A percentile compares a stretch with the other conserved stretches of the same genome.
phyloP scores from a whole-genome alignment of 2,888 invertebrate species.

The Lagria hirta region DNA sequence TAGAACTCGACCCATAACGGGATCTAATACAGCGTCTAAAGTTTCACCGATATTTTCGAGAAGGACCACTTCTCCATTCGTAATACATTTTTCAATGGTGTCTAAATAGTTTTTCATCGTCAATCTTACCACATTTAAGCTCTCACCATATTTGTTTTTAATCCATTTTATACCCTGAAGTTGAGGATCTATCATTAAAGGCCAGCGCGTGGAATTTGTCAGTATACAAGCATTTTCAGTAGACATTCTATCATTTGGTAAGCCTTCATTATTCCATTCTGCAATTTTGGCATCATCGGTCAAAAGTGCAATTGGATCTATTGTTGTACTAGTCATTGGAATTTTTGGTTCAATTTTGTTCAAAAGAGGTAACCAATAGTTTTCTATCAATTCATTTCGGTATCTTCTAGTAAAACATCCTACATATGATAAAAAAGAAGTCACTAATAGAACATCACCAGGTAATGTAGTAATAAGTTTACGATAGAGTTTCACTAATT shows the following conservation, averaged over 20 bases:
- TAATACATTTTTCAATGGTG: conserved; percentile 66
- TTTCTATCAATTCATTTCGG: conserved; percentile 73
- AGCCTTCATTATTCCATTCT: conserved; percentile 90
- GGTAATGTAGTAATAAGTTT: conserved; percentile 76
- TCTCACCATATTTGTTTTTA: conserved; percentile 78
- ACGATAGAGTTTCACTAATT: conserved; percentile 62
- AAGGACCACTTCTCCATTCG: conserved; percentile 73
- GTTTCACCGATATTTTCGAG: conserved; percentile 89
- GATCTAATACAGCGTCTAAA: conserved; percentile 89
- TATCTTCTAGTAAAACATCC: conserved; percentile 90
- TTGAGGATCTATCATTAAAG: conserved; percentile 94
- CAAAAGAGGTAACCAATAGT: conserved; percentile 81
- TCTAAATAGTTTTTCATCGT: conserved; percentile 84
- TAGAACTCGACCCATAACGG: conserved; percentile 81
- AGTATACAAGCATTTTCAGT: conserved; percentile 93
- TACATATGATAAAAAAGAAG: conserved; percentile 93
- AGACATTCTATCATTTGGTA: conserved; percentile 92
- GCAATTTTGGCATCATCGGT: conserved; percentile 93
- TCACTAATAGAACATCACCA: conserved; percentile 84
- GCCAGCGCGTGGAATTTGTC: conserved; percentile 88
- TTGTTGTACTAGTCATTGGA: conserved; percentile 72
- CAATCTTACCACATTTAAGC: conserved; percentile 74
- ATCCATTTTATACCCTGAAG: conserved; percentile 90
- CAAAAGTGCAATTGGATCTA: conserved; percentile 82
- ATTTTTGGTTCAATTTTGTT: conserved; percentile 68